phyloP scores from a whole-genome alignment of 1,140 invertebrate genomes.

The Drosophila grimshawi region DNA sequence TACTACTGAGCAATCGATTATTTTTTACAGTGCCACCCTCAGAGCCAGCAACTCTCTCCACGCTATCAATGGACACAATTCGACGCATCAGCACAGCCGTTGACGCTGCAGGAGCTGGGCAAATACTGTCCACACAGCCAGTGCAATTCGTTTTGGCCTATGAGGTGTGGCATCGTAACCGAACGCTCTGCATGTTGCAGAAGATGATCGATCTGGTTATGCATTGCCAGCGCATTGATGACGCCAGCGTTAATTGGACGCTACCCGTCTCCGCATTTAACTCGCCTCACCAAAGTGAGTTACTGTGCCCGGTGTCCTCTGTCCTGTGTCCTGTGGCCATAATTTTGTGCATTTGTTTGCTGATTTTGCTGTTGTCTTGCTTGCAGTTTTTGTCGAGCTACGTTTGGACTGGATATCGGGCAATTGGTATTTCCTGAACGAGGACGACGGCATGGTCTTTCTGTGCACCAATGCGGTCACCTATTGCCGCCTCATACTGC shows the following conservation, averaged over 20 bases:
- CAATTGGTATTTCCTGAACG: conserved; percentile 94
- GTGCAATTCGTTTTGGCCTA: conserved; percentile 54
- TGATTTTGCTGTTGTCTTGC: conserved; percentile 15
- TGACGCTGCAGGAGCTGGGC: conserved; percentile 19
- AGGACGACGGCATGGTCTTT: conserved; percentile 89
- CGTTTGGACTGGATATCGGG: conserved; percentile 93
- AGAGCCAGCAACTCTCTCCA: conserved; percentile 63
- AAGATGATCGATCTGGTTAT: conserved; percentile 84
- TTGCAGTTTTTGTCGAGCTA: conserved; percentile 88
- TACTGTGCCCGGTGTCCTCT: not conserved
- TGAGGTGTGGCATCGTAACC: conserved; percentile 86
- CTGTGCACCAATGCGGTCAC: conserved; percentile 88
- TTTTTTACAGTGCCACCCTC: conserved; percentile 56
- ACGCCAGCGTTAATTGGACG: conserved; percentile 86
- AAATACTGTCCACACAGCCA: conserved; percentile 28
- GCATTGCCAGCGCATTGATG: conserved; percentile 87
- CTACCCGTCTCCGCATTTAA: conserved; percentile 85
- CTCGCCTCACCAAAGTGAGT: conserved; percentile 73
- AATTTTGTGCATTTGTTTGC: conserved; percentile 30
- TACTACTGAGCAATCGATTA: conserved; percentile 15
- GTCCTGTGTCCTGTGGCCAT: conserved; percentile 19
- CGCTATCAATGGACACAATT: conserved; percentile 62
- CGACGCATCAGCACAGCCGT: conserved; percentile 57
- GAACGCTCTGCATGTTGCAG: conserved; percentile 89
- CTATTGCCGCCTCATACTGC: conserved; percentile 88